phyloP scores from a whole-genome alignment of 2,113 vertebrate species.

The Monarcha castaneiventris region DNA sequence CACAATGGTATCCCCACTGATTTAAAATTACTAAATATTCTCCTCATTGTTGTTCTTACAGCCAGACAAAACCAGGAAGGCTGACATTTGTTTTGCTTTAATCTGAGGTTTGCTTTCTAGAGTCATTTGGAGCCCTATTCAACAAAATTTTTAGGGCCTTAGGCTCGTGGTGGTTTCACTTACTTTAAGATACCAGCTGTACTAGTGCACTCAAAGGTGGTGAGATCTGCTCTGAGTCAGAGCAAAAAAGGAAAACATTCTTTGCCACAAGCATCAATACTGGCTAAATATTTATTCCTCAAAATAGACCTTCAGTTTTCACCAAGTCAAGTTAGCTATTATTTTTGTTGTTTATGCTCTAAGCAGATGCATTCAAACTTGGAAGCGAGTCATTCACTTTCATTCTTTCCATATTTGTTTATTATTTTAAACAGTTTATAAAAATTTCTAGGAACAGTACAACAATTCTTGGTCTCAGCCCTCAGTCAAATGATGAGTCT shows the following conservation, averaged over 20 bases:
- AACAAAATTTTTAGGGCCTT: neutral
- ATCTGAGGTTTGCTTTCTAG: neutral
- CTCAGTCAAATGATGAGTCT: neutral
- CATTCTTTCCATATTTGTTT: neutral
- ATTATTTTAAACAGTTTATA: neutral
- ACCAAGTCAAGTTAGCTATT: neutral
- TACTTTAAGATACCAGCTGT: neutral
- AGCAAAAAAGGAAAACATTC: neutral
- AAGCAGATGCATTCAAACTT: neutral
- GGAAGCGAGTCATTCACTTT: neutral
- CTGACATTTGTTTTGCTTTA: neutral
- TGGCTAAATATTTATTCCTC: neutral
- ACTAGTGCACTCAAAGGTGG: neutral
- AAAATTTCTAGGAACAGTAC: neutral
- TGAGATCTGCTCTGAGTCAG: neutral
- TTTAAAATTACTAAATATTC: neutral
- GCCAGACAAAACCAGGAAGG: neutral
- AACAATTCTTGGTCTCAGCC: neutral
- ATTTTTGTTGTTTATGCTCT: neutral
- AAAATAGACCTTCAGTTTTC: neutral
- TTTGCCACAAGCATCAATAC: neutral
- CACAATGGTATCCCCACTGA: too few relatives aligned
- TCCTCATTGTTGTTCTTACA: neutral
- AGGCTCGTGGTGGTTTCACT: neutral
- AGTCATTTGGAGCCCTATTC: neutral